A percentile compares a stretch with the other conserved stretches of the same genome.
Evolutionary conservation across 2,888 invertebrate species (phyloP).

Genomic region (Stictocephala bisonia): DNA sequence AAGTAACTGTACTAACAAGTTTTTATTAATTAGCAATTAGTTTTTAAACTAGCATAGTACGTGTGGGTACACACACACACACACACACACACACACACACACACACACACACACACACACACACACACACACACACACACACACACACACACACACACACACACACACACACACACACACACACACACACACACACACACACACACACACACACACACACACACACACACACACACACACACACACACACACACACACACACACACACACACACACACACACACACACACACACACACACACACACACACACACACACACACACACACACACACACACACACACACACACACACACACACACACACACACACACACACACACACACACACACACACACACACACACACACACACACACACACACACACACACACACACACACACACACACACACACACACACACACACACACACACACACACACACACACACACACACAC

Average conservation of each 20-base stretch:
- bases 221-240: slow-evolving; percentile 1
- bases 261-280: slow-evolving; percentile 8
- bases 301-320: not conserved
- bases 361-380: not conserved
- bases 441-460: not conserved
- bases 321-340: not conserved
- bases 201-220: not conserved
- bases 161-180: slow-evolving; percentile 1
- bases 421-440: not conserved
- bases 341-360: not conserved
- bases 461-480: not conserved
- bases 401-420: not conserved
- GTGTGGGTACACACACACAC: too few species aligned
- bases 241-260: not conserved
- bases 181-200: not conserved
- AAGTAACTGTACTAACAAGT: too few species aligned
- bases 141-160: slow-evolving; percentile 8
- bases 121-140: slow-evolving; percentile 4
- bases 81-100: not conserved
- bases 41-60: too few species aligned
- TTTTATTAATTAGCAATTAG: too few species aligned
- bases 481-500: not conserved
- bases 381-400: not conserved
- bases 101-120: not conserved
- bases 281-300: slow-evolving; percentile 1